A percentile compares a stretch with the other conserved stretches of the same genome.
Conservation (phyloP, 2,113 vertebrate genomes). For the Petaurus breviceps region DNA sequence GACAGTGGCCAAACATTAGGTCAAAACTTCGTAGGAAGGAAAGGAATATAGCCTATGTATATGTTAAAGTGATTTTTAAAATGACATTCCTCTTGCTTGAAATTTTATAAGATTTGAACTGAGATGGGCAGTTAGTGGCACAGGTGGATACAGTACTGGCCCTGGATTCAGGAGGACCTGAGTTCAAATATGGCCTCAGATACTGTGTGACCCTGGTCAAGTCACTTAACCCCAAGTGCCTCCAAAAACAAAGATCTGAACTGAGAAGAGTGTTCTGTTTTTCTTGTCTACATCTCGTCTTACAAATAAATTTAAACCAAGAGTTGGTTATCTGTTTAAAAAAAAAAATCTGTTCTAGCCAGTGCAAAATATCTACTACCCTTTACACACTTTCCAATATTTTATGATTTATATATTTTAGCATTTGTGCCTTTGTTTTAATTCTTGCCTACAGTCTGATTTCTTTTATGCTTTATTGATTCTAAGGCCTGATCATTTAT, state of each 20-base stretch:
- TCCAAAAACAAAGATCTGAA: background rate
- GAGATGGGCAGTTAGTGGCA: background rate
- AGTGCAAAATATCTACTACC: background rate
- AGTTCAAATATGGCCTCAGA: background rate
- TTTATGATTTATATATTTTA: background rate
- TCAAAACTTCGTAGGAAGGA: background rate
- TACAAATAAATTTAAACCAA: background rate
- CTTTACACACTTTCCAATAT: background rate
- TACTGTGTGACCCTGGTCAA: background rate
- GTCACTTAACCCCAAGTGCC: background rate
- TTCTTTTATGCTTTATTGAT: background rate
- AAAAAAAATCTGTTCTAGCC: background rate
- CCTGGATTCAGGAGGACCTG: background rate
- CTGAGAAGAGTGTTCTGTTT: background rate
- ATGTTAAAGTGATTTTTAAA: background rate
- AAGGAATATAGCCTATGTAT: background rate
- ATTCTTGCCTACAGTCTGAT: background rate
- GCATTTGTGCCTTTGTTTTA: background rate
- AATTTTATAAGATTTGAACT: background rate
- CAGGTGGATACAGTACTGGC: background rate
- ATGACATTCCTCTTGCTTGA: background rate
- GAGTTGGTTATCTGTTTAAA: background rate
- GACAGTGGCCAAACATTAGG: background rate
- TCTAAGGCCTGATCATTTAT: background rate
- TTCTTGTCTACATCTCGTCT: background rate